Percentiles rank a stretch among this genome's conserved stretches.
Evolutionary conservation across 1,140 invertebrate genomes (phyloP).

Genomic region (Harpegnathos saltator): DNA sequence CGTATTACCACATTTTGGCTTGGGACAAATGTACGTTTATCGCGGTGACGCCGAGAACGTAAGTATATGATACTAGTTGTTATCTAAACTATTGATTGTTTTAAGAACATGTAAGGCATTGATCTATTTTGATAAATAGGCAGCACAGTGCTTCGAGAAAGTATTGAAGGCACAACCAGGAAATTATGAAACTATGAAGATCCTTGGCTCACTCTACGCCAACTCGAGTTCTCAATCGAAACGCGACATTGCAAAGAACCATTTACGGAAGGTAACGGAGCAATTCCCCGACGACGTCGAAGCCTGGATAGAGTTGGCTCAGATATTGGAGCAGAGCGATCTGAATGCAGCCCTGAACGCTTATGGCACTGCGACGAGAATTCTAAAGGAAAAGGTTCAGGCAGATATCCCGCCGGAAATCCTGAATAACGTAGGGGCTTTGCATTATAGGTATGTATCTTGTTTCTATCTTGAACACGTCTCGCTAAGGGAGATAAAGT

Average conservation of each 20-base stretch:
- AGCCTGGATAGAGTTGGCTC: slow-evolving; percentile 99
- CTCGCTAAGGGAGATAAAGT: slow-evolving; percentile 16
- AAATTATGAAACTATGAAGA: slow-evolving; percentile 99
- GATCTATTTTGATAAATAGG: slow-evolving; percentile 87
- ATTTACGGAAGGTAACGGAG: slow-evolving; percentile 97
- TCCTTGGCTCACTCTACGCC: slow-evolving; percentile 98
- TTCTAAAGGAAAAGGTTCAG: slow-evolving; percentile 96
- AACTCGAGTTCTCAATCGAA: slow-evolving; percentile 96
- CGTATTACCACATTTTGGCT: slow-evolving; percentile 98
- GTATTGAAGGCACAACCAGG: slow-evolving; percentile 98
- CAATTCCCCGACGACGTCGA: slow-evolving; percentile 99
- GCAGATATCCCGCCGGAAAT: slow-evolving; percentile 99
- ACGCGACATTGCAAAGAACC: slow-evolving; percentile 96
- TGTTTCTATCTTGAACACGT: neutral
- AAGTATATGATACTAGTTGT: slow-evolving; percentile 76
- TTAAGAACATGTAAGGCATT: neutral
- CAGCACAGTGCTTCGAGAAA: slow-evolving; percentile 99
- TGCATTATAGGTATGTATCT: slow-evolving; percentile 92
- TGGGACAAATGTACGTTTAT: slow-evolving; percentile 99
- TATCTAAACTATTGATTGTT: neutral
- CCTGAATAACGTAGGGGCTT: slow-evolving; percentile 98
- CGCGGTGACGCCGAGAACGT: slow-evolving; percentile 98
- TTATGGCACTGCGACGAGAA: slow-evolving; percentile 97
- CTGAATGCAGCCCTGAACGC: slow-evolving; percentile 94
- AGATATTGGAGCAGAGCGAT: slow-evolving; percentile 98